Conservation (phyloP, 1,140 invertebrate genomes). For the Hydropsyche tenuis region DNA sequence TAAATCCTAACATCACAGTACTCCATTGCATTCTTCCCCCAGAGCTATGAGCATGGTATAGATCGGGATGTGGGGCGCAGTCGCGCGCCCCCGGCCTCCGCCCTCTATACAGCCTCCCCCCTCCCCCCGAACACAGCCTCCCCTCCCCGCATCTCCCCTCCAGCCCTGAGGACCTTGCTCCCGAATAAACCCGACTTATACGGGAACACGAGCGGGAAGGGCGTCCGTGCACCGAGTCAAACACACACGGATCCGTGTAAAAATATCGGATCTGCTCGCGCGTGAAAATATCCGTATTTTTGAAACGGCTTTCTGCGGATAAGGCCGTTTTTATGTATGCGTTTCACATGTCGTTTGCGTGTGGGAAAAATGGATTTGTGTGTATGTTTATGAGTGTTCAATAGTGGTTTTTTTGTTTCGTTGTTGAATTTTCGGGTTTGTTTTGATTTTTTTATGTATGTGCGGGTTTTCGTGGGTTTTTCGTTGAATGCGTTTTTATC, state of each 20-base stretch:
- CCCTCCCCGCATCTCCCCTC: background rate
- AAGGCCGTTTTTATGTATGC: too few species aligned
- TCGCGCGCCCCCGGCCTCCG: slow-evolving; percentile 29
- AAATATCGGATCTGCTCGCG: too few species aligned
- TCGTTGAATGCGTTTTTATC: too few species aligned
- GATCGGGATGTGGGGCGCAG: slow-evolving; percentile 43
- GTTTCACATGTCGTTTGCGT: too few species aligned
- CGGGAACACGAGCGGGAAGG: slow-evolving; percentile 6
- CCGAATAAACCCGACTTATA: slow-evolving; percentile 32
- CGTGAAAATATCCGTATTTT: too few species aligned
- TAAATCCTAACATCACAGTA: background rate
- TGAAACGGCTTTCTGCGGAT: too few species aligned
- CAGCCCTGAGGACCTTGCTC: background rate
- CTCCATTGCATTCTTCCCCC: slow-evolving; percentile 35
- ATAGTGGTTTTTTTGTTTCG: too few species aligned
- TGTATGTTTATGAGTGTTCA: too few species aligned
- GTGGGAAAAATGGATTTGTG: too few species aligned
- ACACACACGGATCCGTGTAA: background rate
- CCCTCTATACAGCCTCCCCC: background rate
- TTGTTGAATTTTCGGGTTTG: too few species aligned
- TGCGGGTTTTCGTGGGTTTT: too few species aligned
- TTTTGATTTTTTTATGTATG: too few species aligned
- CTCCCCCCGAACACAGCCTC: background rate
- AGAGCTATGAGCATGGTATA: slow-evolving; percentile 12
- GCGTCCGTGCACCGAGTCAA: slow-evolving; percentile 9